Evolutionary conservation across 2,888 invertebrate genomes (phyloP).

Genomic region (Gari tellinella): DNA sequence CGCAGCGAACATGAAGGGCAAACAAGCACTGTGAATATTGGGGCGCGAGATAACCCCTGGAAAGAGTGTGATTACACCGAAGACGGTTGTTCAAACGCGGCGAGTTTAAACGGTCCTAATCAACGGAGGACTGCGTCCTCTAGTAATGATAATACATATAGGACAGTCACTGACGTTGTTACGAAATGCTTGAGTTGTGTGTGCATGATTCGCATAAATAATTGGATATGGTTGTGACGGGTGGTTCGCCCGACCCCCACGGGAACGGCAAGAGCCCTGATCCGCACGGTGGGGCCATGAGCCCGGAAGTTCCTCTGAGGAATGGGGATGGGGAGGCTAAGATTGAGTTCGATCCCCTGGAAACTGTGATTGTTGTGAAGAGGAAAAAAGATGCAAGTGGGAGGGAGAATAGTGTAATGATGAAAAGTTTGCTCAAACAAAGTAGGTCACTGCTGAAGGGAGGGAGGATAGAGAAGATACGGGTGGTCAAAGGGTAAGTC

Average conservation of each 20-base stretch:
- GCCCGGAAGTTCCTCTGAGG: slow-evolving; percentile 51
- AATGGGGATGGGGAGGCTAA: slow-evolving; percentile 42
- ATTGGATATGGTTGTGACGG: slow-evolving; percentile 50
- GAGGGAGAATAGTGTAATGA: slow-evolving; percentile 50
- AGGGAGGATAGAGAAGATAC: slow-evolving; percentile 67
- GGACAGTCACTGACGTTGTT: no score
- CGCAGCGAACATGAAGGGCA: no score
- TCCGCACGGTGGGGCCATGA: slow-evolving; percentile 37
- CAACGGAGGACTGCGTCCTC: no score
- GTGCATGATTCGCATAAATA: no score
- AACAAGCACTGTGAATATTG: no score
- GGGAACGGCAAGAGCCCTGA: slow-evolving; percentile 36
- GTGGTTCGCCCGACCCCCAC: slow-evolving; percentile 35
- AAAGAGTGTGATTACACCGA: no score
- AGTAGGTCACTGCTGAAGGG: slow-evolving; percentile 32
- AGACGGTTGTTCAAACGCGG: no score
- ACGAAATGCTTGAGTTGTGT: no score
- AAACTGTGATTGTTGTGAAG: slow-evolving; percentile 59
- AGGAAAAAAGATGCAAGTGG: slow-evolving; percentile 38
- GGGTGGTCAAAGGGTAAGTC: slow-evolving; percentile 63
- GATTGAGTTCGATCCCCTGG: slow-evolving; percentile 54
- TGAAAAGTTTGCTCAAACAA: slow-evolving; percentile 62
- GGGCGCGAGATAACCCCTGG: no score
- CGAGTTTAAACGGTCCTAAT: no score
- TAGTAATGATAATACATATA: no score